Conservation (phyloP, 2,113 vertebrate species). For the Danio rerio region DNA sequence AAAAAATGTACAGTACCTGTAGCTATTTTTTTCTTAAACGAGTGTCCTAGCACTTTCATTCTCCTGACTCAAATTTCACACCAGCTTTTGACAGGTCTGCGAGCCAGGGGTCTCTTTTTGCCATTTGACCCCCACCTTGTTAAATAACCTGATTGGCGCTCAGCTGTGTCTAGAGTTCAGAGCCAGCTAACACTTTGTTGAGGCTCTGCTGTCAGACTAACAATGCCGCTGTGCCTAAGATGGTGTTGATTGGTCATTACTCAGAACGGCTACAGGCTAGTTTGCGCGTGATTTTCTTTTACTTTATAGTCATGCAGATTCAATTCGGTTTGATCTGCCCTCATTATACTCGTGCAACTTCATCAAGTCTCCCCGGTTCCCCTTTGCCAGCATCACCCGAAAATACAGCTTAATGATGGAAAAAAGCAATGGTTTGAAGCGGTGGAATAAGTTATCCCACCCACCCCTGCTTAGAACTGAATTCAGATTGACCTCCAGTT, state of each 20-base stretch:
- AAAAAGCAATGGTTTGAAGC: slow-evolving; percentile 29
- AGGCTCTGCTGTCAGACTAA: slow-evolving; percentile 69
- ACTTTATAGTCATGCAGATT: slow-evolving; percentile 41
- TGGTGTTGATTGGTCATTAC: slow-evolving; percentile 81
- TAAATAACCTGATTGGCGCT: slow-evolving; percentile 70
- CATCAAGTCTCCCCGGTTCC: neutral
- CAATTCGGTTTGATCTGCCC: slow-evolving; percentile 33
- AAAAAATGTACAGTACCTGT: slow-evolving; percentile 3
- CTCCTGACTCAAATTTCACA: neutral
- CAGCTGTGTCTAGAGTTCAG: slow-evolving; percentile 63
- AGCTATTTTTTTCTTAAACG: neutral
- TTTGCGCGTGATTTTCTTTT: slow-evolving; percentile 2
- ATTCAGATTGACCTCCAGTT: slow-evolving; percentile 27
- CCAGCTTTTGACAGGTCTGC: slow-evolving; percentile 70
- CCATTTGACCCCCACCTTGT: slow-evolving; percentile 65
- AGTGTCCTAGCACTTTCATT: neutral
- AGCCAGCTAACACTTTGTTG: slow-evolving; percentile 66
- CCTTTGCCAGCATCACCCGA: slow-evolving; percentile 5
- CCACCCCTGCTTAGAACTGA: neutral
- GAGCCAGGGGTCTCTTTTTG: slow-evolving; percentile 66
- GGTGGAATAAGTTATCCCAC: neutral
- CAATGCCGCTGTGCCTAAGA: slow-evolving; percentile 73
- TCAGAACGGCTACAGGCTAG: slow-evolving; percentile 62
- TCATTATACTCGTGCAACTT: slow-evolving; percentile 42
- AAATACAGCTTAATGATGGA: slow-evolving; percentile 35